A percentile compares a stretch with the other conserved stretches of the same genome.
These are phyloP conservation scores for Dunckerocampus dactyliophorus DNA, from an alignment of 2,113 vertebrate species.

Conservation along the genomic window DNA sequence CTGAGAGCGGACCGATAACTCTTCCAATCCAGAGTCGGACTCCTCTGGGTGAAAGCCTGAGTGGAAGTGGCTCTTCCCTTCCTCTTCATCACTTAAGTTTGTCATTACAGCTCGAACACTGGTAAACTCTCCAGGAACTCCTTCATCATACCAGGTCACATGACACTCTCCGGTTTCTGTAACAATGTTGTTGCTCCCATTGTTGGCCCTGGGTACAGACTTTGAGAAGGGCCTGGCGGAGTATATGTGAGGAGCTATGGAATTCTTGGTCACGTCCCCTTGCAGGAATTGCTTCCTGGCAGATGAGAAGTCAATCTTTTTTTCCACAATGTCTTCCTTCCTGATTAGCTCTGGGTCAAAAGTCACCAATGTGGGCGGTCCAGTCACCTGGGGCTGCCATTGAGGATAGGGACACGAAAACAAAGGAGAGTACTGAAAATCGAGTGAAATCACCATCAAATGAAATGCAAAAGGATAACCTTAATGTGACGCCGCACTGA, in stretches of 20 bases:
- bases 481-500: too few relatives aligned
- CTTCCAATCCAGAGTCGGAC: slow-evolving; percentile 90
- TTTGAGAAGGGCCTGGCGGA: slow-evolving; percentile 89
- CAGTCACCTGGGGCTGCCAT: slow-evolving; percentile 49
- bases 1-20: slow-evolving; percentile 89
- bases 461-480: not conserved
- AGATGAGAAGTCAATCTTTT: slow-evolving; percentile 90
- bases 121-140: slow-evolving; percentile 77
- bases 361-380: slow-evolving; percentile 50
- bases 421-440: not conserved
- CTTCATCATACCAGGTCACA: slow-evolving; percentile 80
- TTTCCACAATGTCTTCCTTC: slow-evolving; percentile 86
- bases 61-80: slow-evolving; percentile 63
- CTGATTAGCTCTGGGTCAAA: slow-evolving; percentile 62
- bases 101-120: slow-evolving; percentile 86
- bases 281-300: slow-evolving; percentile 91
- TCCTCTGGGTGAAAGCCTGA: slow-evolving; percentile 81
- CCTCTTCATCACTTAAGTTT: slow-evolving; percentile 84
- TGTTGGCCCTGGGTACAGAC: slow-evolving; percentile 30
- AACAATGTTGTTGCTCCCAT: slow-evolving; percentile 26
- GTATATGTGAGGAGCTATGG: slow-evolving; percentile 81
- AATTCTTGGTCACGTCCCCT: slow-evolving; percentile 67
- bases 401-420: not conserved
- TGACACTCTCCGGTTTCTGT: slow-evolving; percentile 66
- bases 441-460: not conserved